phyloP scores from a whole-genome alignment of 1,140 invertebrate genomes.

The Drosophila tropicalis region DNA sequence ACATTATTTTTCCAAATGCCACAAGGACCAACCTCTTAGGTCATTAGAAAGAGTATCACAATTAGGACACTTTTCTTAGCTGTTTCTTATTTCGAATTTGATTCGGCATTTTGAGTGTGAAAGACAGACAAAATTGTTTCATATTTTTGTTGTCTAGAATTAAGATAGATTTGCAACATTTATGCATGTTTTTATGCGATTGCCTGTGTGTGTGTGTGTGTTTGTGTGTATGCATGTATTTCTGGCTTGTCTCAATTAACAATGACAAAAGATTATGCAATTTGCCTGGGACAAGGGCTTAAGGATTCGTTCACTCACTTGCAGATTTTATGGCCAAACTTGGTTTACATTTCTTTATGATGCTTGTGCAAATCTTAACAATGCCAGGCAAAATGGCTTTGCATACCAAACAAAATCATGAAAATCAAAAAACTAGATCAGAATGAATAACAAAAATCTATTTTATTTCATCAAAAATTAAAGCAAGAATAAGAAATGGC shows the following conservation, averaged over 20 bases:
- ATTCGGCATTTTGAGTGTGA: no score
- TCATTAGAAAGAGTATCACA: no score
- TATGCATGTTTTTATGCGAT: neutral
- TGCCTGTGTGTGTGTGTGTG: neutral
- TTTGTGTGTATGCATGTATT: neutral
- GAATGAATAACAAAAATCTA: slow-evolving; percentile 2
- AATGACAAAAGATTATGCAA: slow-evolving; percentile 13
- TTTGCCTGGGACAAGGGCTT: slow-evolving; percentile 12
- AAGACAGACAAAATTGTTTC: no score
- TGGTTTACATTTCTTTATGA: slow-evolving; percentile 1
- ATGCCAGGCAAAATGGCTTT: neutral
- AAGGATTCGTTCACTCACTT: slow-evolving; percentile 32
- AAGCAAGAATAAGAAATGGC: neutral
- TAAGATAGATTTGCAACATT: slow-evolving; percentile 9
- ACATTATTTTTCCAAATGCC: no score
- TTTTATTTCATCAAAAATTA: slow-evolving; percentile 10
- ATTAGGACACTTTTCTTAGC: no score
- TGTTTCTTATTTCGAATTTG: no score
- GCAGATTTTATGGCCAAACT: slow-evolving; percentile 13
- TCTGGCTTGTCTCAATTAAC: slow-evolving; percentile 3
- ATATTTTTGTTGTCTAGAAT: neutral
- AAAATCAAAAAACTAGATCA: neutral
- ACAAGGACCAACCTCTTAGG: no score
- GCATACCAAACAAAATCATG: neutral
- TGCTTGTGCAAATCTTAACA: slow-evolving; percentile 4